phyloP scores from a whole-genome alignment of 1,140 invertebrate species.

The Cyphomyrmex costatus region DNA sequence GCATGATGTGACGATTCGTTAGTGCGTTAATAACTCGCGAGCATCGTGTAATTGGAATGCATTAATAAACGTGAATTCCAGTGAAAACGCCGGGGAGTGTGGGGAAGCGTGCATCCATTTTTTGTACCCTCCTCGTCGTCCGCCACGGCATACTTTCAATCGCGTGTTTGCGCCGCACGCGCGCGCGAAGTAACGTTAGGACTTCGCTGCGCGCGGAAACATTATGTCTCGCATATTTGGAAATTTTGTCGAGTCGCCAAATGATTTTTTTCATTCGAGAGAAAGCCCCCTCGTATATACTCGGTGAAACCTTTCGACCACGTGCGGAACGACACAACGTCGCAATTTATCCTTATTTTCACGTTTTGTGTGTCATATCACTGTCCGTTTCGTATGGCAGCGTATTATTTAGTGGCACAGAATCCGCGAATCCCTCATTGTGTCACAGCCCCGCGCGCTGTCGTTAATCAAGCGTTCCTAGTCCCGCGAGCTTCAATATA shows the following conservation, averaged over 20 bases:
- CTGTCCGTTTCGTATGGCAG: slow-evolving; percentile 56
- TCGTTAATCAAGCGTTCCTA: no score
- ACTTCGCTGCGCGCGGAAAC: background rate
- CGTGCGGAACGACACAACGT: slow-evolving; percentile 37
- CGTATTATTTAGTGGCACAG: slow-evolving; percentile 45
- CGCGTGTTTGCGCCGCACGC: slow-evolving; percentile 46
- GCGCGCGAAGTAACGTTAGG: background rate
- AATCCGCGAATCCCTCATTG: slow-evolving; percentile 7
- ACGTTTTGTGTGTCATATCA: slow-evolving; percentile 62
- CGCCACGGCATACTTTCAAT: slow-evolving; percentile 38
- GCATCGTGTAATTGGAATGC: slow-evolving; percentile 35
- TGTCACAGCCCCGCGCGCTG: background rate
- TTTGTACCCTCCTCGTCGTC: background rate
- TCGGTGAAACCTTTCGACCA: slow-evolving; percentile 51
- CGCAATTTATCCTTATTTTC: slow-evolving; percentile 61
- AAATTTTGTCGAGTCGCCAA: slow-evolving; percentile 64
- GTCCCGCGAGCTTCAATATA: background rate
- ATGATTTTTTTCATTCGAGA: slow-evolving; percentile 52
- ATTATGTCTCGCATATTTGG: slow-evolving; percentile 27
- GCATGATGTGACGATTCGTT: slow-evolving; percentile 41
- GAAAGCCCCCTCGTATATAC: slow-evolving; percentile 64
- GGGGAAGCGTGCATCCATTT: background rate
- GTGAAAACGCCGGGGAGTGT: slow-evolving; percentile 17
- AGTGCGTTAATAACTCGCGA: slow-evolving; percentile 44
- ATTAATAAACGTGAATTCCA: slow-evolving; percentile 50